Conservation (phyloP, 2,797 vertebrate species). For the Ctenochaetus hawaiiensis region DNA sequence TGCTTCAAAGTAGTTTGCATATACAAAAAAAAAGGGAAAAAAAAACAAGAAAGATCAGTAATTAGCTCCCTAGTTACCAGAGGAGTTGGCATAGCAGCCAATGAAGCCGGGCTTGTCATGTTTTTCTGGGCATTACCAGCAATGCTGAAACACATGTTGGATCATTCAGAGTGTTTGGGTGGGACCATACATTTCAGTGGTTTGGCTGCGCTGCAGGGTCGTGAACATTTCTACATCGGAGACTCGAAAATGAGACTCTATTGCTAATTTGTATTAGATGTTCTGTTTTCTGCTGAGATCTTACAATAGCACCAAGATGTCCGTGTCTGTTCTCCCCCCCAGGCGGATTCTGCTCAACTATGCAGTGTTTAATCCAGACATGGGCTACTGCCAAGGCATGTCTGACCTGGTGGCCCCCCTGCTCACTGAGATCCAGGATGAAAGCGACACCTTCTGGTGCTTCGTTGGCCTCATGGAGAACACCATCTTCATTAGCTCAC, state of each 20-base stretch:
- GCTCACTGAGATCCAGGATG: constrained; percentile 95
- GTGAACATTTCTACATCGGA: constrained; percentile 26
- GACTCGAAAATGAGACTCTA: constrained; percentile 6
- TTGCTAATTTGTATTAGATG: constrained; percentile 9
- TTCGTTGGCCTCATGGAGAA: constrained; percentile 99
- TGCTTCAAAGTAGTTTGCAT: constrained; percentile 53
- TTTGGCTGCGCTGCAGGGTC: constrained; percentile 37
- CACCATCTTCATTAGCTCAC: constrained; percentile 98
- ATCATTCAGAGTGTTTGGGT: constrained; percentile 60
- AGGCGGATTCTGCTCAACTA: constrained; percentile 97
- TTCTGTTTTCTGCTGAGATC: constrained; percentile 32
- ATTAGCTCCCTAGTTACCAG: constrained; percentile 73
- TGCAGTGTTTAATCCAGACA: constrained; percentile 92
- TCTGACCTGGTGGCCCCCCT: constrained; percentile 98
- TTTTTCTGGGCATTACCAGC: constrained; percentile 52
- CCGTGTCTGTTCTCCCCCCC: constrained; percentile 29
- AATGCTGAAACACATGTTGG: constrained; percentile 59
- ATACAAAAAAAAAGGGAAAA: background rate
- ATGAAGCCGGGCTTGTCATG: constrained; percentile 47
- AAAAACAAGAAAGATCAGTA: constrained; percentile 50
- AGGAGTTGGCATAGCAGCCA: constrained; percentile 65
- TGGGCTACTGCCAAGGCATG: constrained; percentile 99
- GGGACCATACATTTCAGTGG: constrained; percentile 47
- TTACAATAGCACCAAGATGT: constrained; percentile 38
- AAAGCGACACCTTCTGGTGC: constrained; percentile 99